Base-by-base conservation (phyloP, 2,888 invertebrate genomes). In the Saturnia japonica region DNA sequence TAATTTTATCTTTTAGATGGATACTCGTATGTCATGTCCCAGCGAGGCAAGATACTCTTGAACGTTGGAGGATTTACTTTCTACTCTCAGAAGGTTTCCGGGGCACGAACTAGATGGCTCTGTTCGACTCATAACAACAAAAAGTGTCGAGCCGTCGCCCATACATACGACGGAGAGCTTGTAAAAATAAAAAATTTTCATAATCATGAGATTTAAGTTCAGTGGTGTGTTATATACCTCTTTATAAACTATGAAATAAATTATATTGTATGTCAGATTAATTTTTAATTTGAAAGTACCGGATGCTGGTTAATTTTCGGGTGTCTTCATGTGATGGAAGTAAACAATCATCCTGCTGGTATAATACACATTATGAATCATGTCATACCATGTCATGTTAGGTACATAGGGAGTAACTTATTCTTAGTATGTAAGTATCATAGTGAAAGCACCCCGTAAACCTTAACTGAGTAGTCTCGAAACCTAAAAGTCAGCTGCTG, bases 11-110 rank as follows among this genome's bases (percentile, higher is more conserved):
- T 64, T 64, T 40, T 64, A 64, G 64, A 40, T 11, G 11, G 7
- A 7, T 34, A 22, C 40, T 34, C 40, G 40, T 69, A 72, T 51
- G 70, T 74, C 34, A 68, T 47, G 22, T 77, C 76, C 1, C 70
- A 72, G 64, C 72, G 74, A 68, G 74, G 74, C 25, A 75, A 66
- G 28, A 62, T 42, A 14, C 28, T 75, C 7, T 62, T 75, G 7
- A 68, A 64, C 16, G 6, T 80, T 0, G 80, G 73, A 3, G 72
- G 75, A 0, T 83, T 80, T 67, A 82, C 79, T 0, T 88, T 81
- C 71, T 81, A 79, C 47, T 71, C 73, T 0, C 72, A 80, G n/a
- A 67, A 22, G 8, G 68, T 28, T 8, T 67, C 40, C 0, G 69
- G 64, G 0, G 19, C 14, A 1, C 72, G 72, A 45, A 71, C 72